Percentiles rank a stretch among this genome's conserved stretches.
These are phyloP conservation scores for Cenopis cana DNA, from an alignment of 2,888 invertebrate genomes.

Conservation along the genomic window DNA sequence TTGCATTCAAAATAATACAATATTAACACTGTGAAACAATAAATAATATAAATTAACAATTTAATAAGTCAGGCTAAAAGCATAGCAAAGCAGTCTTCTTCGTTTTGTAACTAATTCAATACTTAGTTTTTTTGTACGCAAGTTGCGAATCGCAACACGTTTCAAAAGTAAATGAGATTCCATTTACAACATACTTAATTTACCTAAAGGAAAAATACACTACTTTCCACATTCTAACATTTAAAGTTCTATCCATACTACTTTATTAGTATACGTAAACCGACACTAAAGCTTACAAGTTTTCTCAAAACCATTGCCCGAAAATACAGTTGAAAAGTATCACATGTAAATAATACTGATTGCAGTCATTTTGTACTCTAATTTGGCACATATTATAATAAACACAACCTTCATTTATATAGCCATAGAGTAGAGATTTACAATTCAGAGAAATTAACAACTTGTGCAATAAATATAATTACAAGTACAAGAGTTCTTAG, in stretches of 20 bases:
- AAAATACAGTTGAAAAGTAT: slow-evolving; percentile 41
- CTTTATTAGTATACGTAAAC: slow-evolving; percentile 18
- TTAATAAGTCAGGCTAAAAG: slow-evolving; percentile 16
- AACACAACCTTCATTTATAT: slow-evolving; percentile 43
- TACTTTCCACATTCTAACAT: slow-evolving; percentile 20
- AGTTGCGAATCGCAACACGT: not conserved
- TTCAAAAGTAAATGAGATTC: slow-evolving; percentile 14
- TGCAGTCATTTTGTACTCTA: slow-evolving; percentile 43
- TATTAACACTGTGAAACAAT: not conserved
- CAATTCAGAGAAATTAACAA: not conserved
- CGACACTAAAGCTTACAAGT: slow-evolving; percentile 26
- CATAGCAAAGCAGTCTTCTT: slow-evolving; percentile 37
- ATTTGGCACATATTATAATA: slow-evolving; percentile 43
- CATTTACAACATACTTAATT: not conserved
- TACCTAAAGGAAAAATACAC: not conserved
- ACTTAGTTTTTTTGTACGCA: not conserved
- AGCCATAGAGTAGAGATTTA: slow-evolving; percentile 12
- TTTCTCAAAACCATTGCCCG: slow-evolving; percentile 20
- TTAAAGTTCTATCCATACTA: slow-evolving; percentile 15
- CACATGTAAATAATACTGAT: slow-evolving; percentile 45
- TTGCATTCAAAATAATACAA: not conserved
- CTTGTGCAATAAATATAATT: not conserved
- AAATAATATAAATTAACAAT: slow-evolving; percentile 3
- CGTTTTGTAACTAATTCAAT: not conserved
- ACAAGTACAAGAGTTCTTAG: not conserved